Percentiles rank a stretch among this genome's conserved stretches.
phyloP scores from a whole-genome alignment of 2,888 invertebrate species.

The Graphium colonna region DNA sequence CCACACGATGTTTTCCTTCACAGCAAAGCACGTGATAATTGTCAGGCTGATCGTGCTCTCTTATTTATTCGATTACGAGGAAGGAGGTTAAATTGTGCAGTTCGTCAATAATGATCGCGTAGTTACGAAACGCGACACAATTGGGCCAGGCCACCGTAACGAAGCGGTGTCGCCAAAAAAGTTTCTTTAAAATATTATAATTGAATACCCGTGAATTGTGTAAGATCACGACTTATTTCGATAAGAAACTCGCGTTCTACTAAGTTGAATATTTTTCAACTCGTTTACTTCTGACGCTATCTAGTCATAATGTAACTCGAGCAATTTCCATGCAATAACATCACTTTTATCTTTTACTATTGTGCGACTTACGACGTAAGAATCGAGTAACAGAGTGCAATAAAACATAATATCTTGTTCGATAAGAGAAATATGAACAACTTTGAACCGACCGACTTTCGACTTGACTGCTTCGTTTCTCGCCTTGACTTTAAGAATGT shows the following conservation, averaged over 20 bases:
- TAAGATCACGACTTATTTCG: conserved; percentile 37
- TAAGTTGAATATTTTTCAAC: conserved; percentile 12
- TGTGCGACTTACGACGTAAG: too few species aligned
- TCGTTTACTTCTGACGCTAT: conserved; percentile 26
- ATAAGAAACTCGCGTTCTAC: conserved; percentile 29
- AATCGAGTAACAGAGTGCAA: conserved; percentile 22
- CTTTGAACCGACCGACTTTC: conserved; percentile 19
- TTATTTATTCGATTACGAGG: not conserved
- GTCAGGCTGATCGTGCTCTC: not conserved
- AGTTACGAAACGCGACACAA: conserved; percentile 40
- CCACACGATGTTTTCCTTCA: too few species aligned
- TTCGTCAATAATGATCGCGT: conserved; percentile 32
- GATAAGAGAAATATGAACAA: conserved; percentile 18
- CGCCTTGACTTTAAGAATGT: conserved; percentile 17
- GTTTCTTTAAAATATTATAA: conserved; percentile 27
- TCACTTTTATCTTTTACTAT: too few species aligned
- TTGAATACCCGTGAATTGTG: conserved; percentile 38
- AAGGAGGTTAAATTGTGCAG: conserved; percentile 4
- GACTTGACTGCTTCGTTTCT: conserved; percentile 16
- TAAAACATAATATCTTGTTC: conserved; percentile 39
- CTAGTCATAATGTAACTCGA: conserved; percentile 32
- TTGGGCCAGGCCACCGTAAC: conserved; percentile 36
- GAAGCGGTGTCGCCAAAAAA: conserved; percentile 34
- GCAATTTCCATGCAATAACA: too few species aligned
- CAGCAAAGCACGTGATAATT: too few species aligned